Base-by-base conservation (phyloP, 1,140 invertebrate genomes). In the Lepidotrigona ventralis region DNA sequence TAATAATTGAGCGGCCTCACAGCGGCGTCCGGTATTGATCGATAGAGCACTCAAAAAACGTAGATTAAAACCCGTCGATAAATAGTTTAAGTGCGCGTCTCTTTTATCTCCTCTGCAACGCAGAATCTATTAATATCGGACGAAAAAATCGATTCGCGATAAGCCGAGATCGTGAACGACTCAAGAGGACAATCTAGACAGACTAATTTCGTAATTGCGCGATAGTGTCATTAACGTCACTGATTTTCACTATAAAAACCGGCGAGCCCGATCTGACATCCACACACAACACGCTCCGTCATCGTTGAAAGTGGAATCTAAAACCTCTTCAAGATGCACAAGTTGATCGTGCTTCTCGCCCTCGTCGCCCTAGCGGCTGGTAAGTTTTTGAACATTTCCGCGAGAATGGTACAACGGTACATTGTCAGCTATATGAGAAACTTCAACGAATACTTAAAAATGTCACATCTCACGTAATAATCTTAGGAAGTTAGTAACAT, bases 1-100 rank as follows among this genome's bases (percentile, higher is more conserved):
- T 58, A 78, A 71, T 77, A 77, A 82, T 82, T 29, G 79, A 66
- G 14, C 46, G 19, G 4, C n/a, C 9, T 21, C 19, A 14, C 15
- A 33, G 33, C 60, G 29, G 2, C 64, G 66, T 46, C 39, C 39
- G 39, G 39, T 46, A 78, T 70, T 69, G 81, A 82, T 83, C 74
- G 81, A 69, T 69, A 69, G 54, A 64, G n/a, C 66, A 26, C 66
- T 83, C 75, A 66, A 71, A 63, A 78, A 70, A 11, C 66, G n/a
- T 71, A 83, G 81, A 83, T 83, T 83, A 83, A 78, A 83, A 83
- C 39, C 63, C 64, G 19, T 60, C 66, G 81, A 83, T 83, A 83
- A 46, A 83, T 71, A 78, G 75, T 71, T 78, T 78, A 71, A 54
- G n/a, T 69, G 69, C 73, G 80, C 26, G 73, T 82, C 80, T 77